These are phyloP conservation scores for Cyrtodaria siliqua DNA, from an alignment of 2,888 invertebrate species.

Conservation along the genomic window DNA sequence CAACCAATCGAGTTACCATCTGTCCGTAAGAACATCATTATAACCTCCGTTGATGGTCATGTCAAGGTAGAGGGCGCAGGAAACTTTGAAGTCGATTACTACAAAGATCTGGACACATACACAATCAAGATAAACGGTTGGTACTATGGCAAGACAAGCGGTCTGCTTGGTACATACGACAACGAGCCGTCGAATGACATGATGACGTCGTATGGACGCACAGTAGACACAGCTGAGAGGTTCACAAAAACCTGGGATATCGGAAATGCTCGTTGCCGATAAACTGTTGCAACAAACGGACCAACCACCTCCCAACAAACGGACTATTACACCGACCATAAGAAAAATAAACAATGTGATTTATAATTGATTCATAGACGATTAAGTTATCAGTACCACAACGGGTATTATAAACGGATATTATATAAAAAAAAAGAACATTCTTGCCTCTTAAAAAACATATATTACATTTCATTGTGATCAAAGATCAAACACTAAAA, in stretches of 20 bases:
- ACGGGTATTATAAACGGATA: too few relatives aligned
- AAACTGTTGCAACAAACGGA: slow-evolving; percentile 10
- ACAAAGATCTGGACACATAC: slow-evolving; percentile 86
- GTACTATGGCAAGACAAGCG: slow-evolving; percentile 95
- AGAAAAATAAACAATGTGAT: too few relatives aligned
- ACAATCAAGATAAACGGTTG: slow-evolving; percentile 90
- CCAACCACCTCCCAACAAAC: too few relatives aligned
- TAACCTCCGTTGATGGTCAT: slow-evolving; percentile 81
- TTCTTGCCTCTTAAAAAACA: too few relatives aligned
- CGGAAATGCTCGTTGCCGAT: slow-evolving; percentile 62
- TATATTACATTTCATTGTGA: too few relatives aligned
- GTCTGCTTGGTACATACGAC: slow-evolving; percentile 95
- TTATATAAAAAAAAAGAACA: too few relatives aligned
- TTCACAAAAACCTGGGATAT: slow-evolving; percentile 91
- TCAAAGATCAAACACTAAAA: too few relatives aligned
- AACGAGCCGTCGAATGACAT: slow-evolving; percentile 95
- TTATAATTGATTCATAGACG: too few relatives aligned
- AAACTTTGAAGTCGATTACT: slow-evolving; percentile 85
- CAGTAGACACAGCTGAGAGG: slow-evolving; percentile 88
- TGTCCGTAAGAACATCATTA: slow-evolving; percentile 84
- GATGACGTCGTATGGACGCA: slow-evolving; percentile 89
- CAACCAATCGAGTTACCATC: slow-evolving; percentile 89
- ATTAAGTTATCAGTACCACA: too few relatives aligned
- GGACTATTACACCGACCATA: too few relatives aligned
- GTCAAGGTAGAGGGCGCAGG: slow-evolving; percentile 87